Conservation (phyloP, 2,113 vertebrate species). For the Pedetes capensis region DNA sequence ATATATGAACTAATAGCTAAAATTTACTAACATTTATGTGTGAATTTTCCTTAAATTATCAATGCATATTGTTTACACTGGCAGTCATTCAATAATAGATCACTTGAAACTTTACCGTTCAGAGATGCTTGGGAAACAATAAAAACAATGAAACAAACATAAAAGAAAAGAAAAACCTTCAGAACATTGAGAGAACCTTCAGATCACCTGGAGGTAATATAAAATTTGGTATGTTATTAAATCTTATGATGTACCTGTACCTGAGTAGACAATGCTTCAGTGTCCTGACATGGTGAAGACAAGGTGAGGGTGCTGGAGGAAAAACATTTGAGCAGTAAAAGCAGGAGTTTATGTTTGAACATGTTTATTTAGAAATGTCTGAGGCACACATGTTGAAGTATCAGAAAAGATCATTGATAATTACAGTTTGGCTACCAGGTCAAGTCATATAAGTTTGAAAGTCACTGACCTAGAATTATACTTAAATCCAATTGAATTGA, state of each 20-base stretch:
- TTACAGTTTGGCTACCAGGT: neutral
- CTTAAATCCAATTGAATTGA: neutral
- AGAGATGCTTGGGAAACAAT: neutral
- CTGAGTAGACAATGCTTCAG: neutral
- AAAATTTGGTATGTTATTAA: neutral
- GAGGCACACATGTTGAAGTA: neutral
- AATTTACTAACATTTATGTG: neutral
- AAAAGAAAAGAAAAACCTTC: neutral
- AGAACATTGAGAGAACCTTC: neutral
- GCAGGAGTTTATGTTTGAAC: neutral
- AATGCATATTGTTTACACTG: neutral
- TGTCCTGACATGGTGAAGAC: neutral
- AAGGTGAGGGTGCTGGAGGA: neutral
- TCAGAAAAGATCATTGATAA: neutral
- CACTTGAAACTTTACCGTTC: neutral
- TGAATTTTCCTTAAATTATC: neutral
- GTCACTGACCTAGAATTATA: neutral
- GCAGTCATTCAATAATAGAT: neutral
- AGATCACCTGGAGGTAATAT: neutral
- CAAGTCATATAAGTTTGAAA: neutral
- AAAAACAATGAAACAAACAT: neutral
- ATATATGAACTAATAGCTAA: neutral
- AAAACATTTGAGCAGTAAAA: neutral
- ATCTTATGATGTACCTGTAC: neutral
- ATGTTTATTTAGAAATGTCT: neutral